Evolutionary conservation across 2,797 vertebrate species (phyloP), one percentile per base, ranked within the genome.

Genomic region (Enteromius thamalakanensis): DNA sequence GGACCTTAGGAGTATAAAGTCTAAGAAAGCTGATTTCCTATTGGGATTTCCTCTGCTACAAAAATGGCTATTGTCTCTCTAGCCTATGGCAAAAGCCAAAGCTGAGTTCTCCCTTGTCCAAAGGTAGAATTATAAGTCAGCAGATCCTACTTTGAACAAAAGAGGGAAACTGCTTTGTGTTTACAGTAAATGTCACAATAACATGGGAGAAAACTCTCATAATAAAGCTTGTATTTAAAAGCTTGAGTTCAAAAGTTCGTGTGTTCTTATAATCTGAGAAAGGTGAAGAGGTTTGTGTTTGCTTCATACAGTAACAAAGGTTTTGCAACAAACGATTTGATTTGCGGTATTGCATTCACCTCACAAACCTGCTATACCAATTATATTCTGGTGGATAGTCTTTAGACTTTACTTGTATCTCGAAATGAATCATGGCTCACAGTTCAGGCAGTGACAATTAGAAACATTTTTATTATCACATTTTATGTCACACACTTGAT

Each of bases 31-130:
- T 65, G 62, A 80, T 83, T 70, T 85, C 79, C 82, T 84, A 40
- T 60, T 64, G 76, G 76, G 80, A 81, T 86, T 86, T 72, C 40
- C 37, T 78, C 29, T 42, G 23, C 85, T 68, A 47, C 29, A 75
- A 26, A 77, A 83, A 84, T 58, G 79, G 64, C 79, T 78, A 84
- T 86, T 86, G 82, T 86, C 70, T 82, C 69, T 76, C 49, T 78
- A 62, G 75, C 86, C 86, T 74, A 60, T 71, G 70, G 86, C 82
- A 81, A 76, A 80, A 83, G 81, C 72, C 65, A 81, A 76, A 45
- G 69, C 51, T 34, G 53, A 82, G 64, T 47, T 79, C 55, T 82
- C 53, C 23, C 55, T 67, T 40, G 34, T 85, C 76, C 29, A 79
- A 82, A 82, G 23, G 64, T 64, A 82, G 62, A 76, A 70, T 68